Evolutionary conservation across 92 coral and sea anemone species (phyloP), one percentile per base, ranked within the genome.

Genomic region (Siderastrea siderea): DNA sequence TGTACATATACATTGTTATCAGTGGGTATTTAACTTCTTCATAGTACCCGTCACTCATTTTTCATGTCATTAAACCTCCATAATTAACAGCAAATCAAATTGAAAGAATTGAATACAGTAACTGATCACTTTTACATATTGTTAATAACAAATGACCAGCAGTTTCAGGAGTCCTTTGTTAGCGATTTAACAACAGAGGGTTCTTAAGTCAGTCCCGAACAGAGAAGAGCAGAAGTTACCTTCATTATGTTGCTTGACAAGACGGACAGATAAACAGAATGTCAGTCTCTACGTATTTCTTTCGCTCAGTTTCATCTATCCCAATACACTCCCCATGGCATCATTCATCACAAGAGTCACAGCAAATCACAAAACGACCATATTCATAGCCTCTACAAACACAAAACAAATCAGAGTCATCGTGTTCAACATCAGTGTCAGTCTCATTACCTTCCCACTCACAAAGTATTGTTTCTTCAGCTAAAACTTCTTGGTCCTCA

Each of bases 311-410:
- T 43, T 86, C 88, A 14, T 89, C 75, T 69, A 93, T 69, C 76
- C 63, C 62, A 1, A 90, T 38, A 76, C 96, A 93, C 48, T 90
- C 94, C 47, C 79, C 96, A 82, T 91, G 90, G 51, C 51, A 83
- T 92, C 96, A 90, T 52, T 93, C 94, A 76, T 90, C 92, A 48
- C 96, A 93, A 60, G 26, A 38, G 72, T 86, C 90, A 81, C 96
- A 93, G 43, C 94, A 93, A 16, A 93, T 71, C 94, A 86, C 90
- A 81, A 87, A 87, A 48, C 90, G 90, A 49, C 85, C 94, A 87
- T 93, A 94, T 74, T 93, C 96, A 15, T 91, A 91, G 65, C 88
- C 87, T 47, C 96, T 86, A 71, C 90, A 90, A n/a, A 93, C 43
- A 26, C 93, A 78, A 84, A 93, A 93, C 62, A 86, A 6, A 43